These are phyloP conservation scores for Paralichthys olivaceus DNA, from an alignment of 2,113 vertebrate species.

Conservation along the genomic window DNA sequence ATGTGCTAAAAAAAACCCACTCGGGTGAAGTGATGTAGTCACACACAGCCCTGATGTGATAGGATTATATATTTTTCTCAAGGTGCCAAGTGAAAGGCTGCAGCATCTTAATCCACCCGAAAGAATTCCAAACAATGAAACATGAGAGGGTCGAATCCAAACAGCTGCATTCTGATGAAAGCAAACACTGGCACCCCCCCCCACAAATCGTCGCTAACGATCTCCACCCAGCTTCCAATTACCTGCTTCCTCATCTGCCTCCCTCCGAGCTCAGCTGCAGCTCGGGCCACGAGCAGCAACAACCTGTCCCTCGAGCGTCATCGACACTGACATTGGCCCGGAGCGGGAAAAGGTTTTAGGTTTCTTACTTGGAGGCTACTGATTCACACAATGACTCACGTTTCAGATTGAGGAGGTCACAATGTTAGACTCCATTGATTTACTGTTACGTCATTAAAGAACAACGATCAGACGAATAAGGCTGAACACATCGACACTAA, in stretches of 20 bases:
- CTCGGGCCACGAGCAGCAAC: constrained; percentile 12
- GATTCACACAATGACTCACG: constrained; percentile 34
- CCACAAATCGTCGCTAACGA: background rate
- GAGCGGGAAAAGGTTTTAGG: constrained; percentile 23
- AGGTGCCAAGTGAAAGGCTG: background rate
- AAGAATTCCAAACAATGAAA: constrained; percentile 9
- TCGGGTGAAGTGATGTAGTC: background rate
- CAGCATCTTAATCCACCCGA: background rate
- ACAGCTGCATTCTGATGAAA: constrained; percentile 41
- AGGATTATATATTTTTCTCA: background rate
- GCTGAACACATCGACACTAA: background rate
- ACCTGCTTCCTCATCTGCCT: constrained; percentile 42
- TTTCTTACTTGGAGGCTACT: constrained; percentile 40
- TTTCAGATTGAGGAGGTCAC: constrained; percentile 25
- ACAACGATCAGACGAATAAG: background rate
- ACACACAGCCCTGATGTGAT: background rate
- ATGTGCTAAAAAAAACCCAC: background rate
- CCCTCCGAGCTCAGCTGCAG: constrained; percentile 11
- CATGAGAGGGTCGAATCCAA: constrained; percentile 22
- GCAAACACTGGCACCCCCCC: constrained; percentile 11
- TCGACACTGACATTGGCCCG: constrained; percentile 36
- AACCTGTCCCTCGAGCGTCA: constrained; percentile 38
- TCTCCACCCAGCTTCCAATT: constrained; percentile 19
- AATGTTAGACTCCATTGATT: background rate
- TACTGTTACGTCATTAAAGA: background rate